These are phyloP conservation scores for Phocoena sinus DNA, from an alignment of 2,113 vertebrate genomes.

Conservation along the genomic window DNA sequence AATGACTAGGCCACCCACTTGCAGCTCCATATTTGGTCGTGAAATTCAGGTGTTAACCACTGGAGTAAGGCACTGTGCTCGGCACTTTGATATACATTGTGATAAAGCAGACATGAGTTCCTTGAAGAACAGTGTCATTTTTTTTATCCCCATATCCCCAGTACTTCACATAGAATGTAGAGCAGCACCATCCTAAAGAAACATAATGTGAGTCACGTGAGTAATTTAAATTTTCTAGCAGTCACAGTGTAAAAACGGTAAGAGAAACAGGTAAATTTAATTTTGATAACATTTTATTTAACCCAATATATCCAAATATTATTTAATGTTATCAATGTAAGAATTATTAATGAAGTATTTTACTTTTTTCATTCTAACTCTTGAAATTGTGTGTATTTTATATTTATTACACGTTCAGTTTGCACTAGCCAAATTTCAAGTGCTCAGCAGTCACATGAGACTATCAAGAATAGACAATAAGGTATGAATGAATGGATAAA, in stretches of 20 bases:
- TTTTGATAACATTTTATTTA: slow-evolving; percentile 12
- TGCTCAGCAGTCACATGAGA: neutral
- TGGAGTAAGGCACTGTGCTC: neutral
- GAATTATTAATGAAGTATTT: neutral
- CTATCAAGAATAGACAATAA: neutral
- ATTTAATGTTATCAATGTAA: neutral
- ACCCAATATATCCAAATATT: neutral
- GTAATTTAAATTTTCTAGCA: neutral
- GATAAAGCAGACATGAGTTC: neutral
- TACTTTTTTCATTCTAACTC: neutral
- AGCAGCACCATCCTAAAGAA: neutral
- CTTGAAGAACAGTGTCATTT: neutral
- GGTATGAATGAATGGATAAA: neutral
- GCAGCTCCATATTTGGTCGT: neutral
- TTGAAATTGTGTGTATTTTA: neutral
- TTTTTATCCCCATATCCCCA: neutral
- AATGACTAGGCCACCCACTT: neutral
- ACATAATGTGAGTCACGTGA: neutral
- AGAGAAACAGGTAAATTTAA: neutral
- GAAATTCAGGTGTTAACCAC: neutral
- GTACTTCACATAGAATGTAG: neutral
- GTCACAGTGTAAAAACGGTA: neutral
- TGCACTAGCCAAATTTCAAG: neutral
- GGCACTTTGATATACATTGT: neutral
- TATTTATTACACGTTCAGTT: neutral